phyloP scores from a whole-genome alignment of 2,113 vertebrate species.

The Alces alces region DNA sequence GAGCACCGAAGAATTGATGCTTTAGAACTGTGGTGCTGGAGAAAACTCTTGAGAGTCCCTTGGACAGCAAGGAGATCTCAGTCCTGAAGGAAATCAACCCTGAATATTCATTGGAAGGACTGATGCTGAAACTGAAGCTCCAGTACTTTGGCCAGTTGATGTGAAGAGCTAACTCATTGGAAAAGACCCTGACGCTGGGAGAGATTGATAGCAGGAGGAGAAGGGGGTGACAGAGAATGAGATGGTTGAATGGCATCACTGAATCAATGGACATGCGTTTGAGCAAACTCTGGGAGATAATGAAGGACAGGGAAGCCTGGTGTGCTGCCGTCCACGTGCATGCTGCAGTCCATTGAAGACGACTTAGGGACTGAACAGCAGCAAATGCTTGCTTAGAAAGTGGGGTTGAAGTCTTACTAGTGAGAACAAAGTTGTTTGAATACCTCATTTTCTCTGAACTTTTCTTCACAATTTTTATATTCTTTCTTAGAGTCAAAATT shows the following conservation, averaged over 20 bases:
- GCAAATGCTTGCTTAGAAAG: neutral
- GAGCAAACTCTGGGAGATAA: neutral
- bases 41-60: neutral
- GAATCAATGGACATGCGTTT: neutral
- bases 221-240: neutral
- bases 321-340: neutral
- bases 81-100: neutral
- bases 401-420: neutral
- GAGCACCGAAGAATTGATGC: neutral
- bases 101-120: neutral
- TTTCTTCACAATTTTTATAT: neutral
- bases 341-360: neutral
- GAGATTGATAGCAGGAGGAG: neutral
- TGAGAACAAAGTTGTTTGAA: neutral
- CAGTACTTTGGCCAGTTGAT: neutral
- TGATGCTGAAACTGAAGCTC: neutral
- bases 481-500: neutral
- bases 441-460: neutral
- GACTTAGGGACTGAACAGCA: neutral
- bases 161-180: neutral
- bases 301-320: neutral
- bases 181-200: neutral
- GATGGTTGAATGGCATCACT: neutral
- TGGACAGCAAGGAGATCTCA: neutral
- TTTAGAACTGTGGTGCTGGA: neutral